Base-by-base conservation (phyloP, 2,113 vertebrate species). In the Cavia porcellus region DNA sequence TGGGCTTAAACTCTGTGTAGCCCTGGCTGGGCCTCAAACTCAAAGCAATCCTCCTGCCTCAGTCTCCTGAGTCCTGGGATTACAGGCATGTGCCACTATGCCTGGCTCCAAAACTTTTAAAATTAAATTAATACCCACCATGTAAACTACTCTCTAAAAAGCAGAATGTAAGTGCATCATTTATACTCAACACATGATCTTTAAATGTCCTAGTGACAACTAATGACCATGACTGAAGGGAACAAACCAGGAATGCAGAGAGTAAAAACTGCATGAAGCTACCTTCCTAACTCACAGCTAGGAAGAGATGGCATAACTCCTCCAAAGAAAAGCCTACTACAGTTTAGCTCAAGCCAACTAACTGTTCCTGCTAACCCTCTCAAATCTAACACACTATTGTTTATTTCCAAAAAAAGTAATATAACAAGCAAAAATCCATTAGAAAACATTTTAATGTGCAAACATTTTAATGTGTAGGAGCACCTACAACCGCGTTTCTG, bases 91-190 rank as follows among this genome's bases (percentile, higher is more conserved):
- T 11, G 25, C 61, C 25, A 62, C 61, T 25, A 70, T 3, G 14
- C 66, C 66, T 3, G 14, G 66, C 32, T 70, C 66, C 66, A 70
- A 70, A n/a, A 70, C n/a, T 70, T 35, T 61, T 83, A 2, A 90
- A 74, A 6, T 87, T 87, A 90, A 90, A 84, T 92, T 72, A 79
- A 96, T 96, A 90, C 68, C n/a, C 82, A 81, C 83, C 93, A n/a
- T 38, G 70, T 81, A 85, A 90, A 93, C 45, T 77, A 35, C 50
- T 87, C 19, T 92, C 64, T 79, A 92, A 74, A 89, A 89, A 72
- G n/a, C 74, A 89, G 10, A 87, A 32, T 11, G 55, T 61, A 95
- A 45, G 19, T 4, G 22, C 19, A 59, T 59, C 83, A 66, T 57
- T 88, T 92, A 68, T 62, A 81, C 61, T 47, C 30, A 52, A 47